phyloP scores from a whole-genome alignment of 1,140 invertebrate species.

The Megathymus violae region DNA sequence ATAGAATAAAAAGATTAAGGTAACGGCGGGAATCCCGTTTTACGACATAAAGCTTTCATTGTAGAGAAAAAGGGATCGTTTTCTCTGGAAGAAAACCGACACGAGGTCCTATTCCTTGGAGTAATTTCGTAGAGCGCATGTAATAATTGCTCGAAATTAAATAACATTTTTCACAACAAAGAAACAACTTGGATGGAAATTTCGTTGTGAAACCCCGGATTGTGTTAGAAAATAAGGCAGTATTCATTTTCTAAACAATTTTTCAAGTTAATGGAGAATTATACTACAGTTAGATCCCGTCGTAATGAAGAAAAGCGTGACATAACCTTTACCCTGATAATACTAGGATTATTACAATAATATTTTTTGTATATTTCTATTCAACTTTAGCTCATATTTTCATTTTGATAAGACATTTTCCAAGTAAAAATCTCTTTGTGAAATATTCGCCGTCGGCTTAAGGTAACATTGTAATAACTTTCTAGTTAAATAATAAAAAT shows the following conservation, averaged over 20 bases:
- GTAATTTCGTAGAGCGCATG: constrained; percentile 79
- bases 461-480: constrained; percentile 13
- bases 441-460: constrained; percentile 1
- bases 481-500: not conserved
- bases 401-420: constrained; percentile 11
- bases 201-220: constrained; percentile 65
- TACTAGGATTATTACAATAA: constrained; percentile 26
- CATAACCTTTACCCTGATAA: constrained; percentile 26
- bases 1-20: constrained; percentile 72
- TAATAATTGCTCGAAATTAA: constrained; percentile 82
- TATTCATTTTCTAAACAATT: constrained; percentile 71
- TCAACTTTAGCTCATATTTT: not conserved
- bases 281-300: constrained; percentile 50
- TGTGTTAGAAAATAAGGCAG: constrained; percentile 63
- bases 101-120: constrained; percentile 73
- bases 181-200: constrained; percentile 71
- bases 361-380: constrained; percentile 7
- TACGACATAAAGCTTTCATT: constrained; percentile 74
- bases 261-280: constrained; percentile 70
- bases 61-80: constrained; percentile 68
- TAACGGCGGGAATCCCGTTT: constrained; percentile 76
- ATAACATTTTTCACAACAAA: constrained; percentile 82
- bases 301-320: constrained; percentile 38
- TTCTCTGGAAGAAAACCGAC: constrained; percentile 67
- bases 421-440: constrained; percentile 3